Evolutionary conservation across 2,113 vertebrate species (phyloP).

Genomic region (Todiramphus chloris): DNA sequence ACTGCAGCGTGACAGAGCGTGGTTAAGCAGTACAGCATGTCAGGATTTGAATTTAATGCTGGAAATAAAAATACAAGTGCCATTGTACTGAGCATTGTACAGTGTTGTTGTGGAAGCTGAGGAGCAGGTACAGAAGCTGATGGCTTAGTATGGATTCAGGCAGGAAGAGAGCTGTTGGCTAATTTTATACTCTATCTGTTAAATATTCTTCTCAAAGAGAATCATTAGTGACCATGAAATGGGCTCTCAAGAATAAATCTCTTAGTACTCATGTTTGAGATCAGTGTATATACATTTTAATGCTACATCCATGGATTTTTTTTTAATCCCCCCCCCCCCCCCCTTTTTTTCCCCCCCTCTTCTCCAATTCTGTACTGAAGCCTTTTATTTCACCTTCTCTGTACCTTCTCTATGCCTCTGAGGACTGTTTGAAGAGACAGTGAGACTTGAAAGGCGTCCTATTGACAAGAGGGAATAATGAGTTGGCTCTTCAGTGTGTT

Average conservation of each 20-base stretch:
- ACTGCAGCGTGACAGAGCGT: neutral
- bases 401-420: neutral
- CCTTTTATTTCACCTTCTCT: neutral
- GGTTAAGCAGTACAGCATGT: neutral
- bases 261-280: rapidly evolving
- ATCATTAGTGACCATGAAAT: neutral
- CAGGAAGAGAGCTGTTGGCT: neutral
- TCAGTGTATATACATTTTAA: neutral
- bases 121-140: neutral
- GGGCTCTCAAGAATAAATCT: neutral
- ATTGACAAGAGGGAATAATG: neutral
- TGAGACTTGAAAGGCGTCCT: neutral
- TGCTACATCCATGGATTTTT: neutral
- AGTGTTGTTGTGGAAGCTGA: neutral
- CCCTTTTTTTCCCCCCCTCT: no score
- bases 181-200: neutral
- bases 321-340: neutral
- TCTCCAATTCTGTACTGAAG: neutral
- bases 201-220: neutral
- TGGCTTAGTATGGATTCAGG: rapidly evolving
- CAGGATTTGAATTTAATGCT: neutral
- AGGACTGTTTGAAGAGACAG: neutral
- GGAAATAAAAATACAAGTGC: neutral
- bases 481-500: neutral
- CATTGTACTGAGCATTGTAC: neutral